These are phyloP conservation scores for Heliconius cydno DNA, from an alignment of 2,888 invertebrate genomes.

Conservation along the genomic window DNA sequence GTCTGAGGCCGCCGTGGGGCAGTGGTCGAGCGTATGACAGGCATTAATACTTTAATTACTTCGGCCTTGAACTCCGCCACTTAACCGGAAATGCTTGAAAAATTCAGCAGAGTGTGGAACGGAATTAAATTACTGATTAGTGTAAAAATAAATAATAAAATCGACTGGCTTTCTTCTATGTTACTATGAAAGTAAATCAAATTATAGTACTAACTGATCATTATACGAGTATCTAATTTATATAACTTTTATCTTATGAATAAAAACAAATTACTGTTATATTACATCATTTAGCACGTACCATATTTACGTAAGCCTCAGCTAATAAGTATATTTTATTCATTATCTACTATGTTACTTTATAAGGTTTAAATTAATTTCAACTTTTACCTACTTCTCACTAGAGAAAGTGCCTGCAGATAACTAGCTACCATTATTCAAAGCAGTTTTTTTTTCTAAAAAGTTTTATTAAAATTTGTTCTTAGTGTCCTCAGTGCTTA, in stretches of 20 bases:
- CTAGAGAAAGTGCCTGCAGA: background rate
- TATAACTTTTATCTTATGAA: background rate
- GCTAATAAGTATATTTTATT: background rate
- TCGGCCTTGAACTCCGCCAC: too few relatives aligned
- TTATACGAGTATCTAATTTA: background rate
- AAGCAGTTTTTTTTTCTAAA: background rate
- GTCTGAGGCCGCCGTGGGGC: too few relatives aligned
- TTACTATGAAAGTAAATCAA: background rate
- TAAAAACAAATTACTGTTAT: slow-evolving; percentile 1
- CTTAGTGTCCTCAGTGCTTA: background rate
- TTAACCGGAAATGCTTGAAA: too few relatives aligned
- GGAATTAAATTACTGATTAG: too few relatives aligned
- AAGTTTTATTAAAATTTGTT: background rate
- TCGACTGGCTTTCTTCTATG: background rate
- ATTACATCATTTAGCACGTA: background rate
- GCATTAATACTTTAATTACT: too few relatives aligned
- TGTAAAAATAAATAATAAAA: too few relatives aligned
- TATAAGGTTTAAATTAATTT: background rate
- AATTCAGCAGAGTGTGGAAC: too few relatives aligned
- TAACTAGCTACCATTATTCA: background rate
- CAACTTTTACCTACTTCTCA: background rate
- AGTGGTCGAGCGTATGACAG: too few relatives aligned
- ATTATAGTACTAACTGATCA: background rate
- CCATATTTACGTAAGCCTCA: slow-evolving; percentile 1
- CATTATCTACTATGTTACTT: background rate